Conservation (phyloP, 2,888 invertebrate species). For the Cheilosia urbana region DNA sequence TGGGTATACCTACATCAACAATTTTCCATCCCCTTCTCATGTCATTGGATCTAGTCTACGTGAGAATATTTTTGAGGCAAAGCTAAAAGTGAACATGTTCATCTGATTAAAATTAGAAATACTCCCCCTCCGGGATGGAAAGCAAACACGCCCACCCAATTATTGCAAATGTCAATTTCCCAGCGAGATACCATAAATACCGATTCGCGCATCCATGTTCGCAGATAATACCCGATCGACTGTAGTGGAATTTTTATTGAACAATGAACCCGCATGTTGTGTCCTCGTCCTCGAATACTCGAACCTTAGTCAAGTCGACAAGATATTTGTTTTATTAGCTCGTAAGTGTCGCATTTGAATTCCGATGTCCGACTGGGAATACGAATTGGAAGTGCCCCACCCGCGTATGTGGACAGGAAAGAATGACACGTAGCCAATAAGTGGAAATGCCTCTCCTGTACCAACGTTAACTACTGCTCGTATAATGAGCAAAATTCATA, state of each 20-base stretch:
- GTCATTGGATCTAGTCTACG: not conserved
- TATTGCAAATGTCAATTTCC: slow-evolving; percentile 35
- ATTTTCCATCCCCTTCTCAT: not conserved
- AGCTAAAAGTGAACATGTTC: not conserved
- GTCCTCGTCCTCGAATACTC: slow-evolving; percentile 21
- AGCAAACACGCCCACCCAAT: not conserved
- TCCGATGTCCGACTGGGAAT: slow-evolving; percentile 66
- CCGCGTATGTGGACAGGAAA: not conserved
- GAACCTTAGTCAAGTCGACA: slow-evolving; percentile 13
- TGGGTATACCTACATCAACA: too few species aligned
- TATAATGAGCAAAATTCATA: slow-evolving; percentile 50
- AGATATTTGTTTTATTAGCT: slow-evolving; percentile 50
- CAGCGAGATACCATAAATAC: slow-evolving; percentile 5
- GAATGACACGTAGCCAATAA: slow-evolving; percentile 62
- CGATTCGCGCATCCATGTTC: not conserved
- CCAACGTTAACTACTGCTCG: slow-evolving; percentile 56
- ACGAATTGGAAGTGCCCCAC: slow-evolving; percentile 33
- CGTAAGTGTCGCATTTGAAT: slow-evolving; percentile 56
- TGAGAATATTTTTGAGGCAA: not conserved
- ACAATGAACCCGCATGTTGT: slow-evolving; percentile 39
- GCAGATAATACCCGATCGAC: not conserved
- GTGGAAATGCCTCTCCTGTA: slow-evolving; percentile 39
- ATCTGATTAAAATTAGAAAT: not conserved
- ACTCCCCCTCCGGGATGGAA: too few species aligned
- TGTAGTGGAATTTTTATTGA: slow-evolving; percentile 66